Evolutionary conservation across 92 coral and sea anemone genomes (phyloP), one percentile per base, ranked within the genome.

Genomic region (Heliopora coerulea): DNA sequence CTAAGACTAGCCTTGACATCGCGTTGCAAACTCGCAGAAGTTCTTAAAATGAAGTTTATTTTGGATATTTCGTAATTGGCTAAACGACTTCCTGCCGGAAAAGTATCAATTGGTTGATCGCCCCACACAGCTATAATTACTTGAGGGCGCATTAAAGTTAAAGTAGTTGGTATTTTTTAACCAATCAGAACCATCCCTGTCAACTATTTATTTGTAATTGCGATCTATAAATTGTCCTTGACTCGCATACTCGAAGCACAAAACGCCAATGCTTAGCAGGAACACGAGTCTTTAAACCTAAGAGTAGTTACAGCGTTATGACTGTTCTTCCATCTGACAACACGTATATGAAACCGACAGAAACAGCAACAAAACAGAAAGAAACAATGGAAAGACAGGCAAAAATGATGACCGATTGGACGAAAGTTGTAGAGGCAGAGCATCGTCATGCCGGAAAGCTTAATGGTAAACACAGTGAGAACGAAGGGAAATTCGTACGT

Each of bases 41-140:
- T 24, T 18, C 49, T 54, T 48, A n/a, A 70, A 56, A 70, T 49
- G 29, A 39, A 70, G 77, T 70, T 70, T 70, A 70, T 70, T 50
- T 70, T 52, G 62, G 54, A 70, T 70, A 70, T 70, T 19, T 54
- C 63, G 42, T 70, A 70, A 70, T 70, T 70, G 77, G 77, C 63
- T 54, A 70, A 54, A 54, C 23, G 77, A 70, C 58, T 70, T 70
- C 77, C 77, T 70, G 77, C 62, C 17, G 9, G 50, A 63, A 52
- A 54, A 17, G 35, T 52, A 52, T 52, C 63, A 70, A 70, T 70
- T 70, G 77, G 63, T 25, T 32, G 21, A 49, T 29, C 62, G 62
- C 77, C 77, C 77, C 77, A 70, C 77, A 70, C 62, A n/a, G 77
- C 77, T 50, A 49, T 31, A 20, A 67, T 58, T 70, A 70, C 56